Percentiles rank a stretch among this genome's conserved stretches.
phyloP scores from a whole-genome alignment of 2,888 invertebrate species.

The Pyrocoelia pectoralis region DNA sequence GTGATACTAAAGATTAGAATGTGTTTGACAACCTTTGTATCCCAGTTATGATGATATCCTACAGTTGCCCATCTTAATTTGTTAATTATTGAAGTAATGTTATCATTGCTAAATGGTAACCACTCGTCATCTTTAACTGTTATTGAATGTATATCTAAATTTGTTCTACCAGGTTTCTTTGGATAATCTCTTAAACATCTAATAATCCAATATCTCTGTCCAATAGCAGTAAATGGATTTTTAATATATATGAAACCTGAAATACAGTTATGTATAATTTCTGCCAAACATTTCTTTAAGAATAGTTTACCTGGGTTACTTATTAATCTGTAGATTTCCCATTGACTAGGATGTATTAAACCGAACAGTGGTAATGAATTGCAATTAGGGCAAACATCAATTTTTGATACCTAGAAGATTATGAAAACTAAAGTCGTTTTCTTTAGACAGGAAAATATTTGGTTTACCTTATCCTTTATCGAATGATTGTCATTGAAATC shows the following conservation, averaged over 20 bases:
- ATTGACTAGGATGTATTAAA: slow-evolving; percentile 61
- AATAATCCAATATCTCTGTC: slow-evolving; percentile 85
- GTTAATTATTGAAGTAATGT: slow-evolving; percentile 51
- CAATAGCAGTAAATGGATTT: slow-evolving; percentile 82
- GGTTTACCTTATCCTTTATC: background rate
- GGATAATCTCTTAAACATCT: slow-evolving; percentile 82
- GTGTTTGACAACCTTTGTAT: slow-evolving; percentile 75
- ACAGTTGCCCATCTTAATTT: slow-evolving; percentile 92
- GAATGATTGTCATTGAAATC: background rate
- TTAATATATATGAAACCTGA: slow-evolving; percentile 79
- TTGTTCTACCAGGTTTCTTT: slow-evolving; percentile 73
- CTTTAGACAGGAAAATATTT: too few species aligned
- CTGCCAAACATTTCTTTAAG: too few species aligned
- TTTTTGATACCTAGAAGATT: background rate
- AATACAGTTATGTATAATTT: background rate
- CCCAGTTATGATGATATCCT: slow-evolving; percentile 99
- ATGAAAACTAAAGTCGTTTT: too few species aligned
- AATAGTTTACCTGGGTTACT: slow-evolving; percentile 65
- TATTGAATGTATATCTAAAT: slow-evolving; percentile 67
- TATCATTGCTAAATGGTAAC: slow-evolving; percentile 69
- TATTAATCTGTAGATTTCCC: slow-evolving; percentile 71
- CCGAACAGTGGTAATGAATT: slow-evolving; percentile 47
- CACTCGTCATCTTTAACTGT: slow-evolving; percentile 62
- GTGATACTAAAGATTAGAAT: too few species aligned
- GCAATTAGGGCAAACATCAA: background rate